Evolutionary conservation across 2,113 vertebrate species (phyloP).

Genomic region (Indicator indicator): DNA sequence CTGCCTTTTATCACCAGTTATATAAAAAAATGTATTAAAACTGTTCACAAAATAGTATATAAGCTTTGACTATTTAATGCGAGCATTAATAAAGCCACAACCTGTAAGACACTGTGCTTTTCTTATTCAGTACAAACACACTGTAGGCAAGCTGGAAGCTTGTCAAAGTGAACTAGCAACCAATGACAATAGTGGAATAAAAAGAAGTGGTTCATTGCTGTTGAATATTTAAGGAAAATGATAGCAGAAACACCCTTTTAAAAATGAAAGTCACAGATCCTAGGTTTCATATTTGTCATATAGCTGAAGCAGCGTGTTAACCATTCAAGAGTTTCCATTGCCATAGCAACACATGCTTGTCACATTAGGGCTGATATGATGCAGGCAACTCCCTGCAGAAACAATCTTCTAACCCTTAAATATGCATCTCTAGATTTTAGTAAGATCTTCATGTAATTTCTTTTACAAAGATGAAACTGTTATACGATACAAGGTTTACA

Average conservation of each 20-base stretch:
- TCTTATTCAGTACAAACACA: not conserved
- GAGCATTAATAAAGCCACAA: not conserved
- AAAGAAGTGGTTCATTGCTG: not conserved
- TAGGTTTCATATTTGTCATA: not conserved
- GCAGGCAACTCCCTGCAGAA: not conserved
- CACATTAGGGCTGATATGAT: not conserved
- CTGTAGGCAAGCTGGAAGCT: not conserved
- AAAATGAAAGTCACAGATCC: not conserved
- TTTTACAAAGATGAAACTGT: not conserved
- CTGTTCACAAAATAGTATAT: not conserved
- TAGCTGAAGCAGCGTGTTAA: not conserved
- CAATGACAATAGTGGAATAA: not conserved
- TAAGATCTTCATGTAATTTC: not conserved
- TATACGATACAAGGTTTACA: not conserved
- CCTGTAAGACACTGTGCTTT: not conserved
- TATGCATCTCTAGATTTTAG: not conserved
- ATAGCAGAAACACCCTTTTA: not conserved
- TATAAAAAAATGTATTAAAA: not conserved
- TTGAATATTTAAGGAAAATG: not conserved
- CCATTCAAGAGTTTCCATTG: not conserved
- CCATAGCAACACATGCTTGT: constrained; percentile 54
- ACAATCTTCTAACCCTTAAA: not conserved
- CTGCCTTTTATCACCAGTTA: not conserved
- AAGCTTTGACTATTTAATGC: not conserved
- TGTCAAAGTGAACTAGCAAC: not conserved